Evolutionary conservation across 2,113 vertebrate species (phyloP), one percentile per base, ranked within the genome.

Genomic region (Hippocampus barbouri): DNA sequence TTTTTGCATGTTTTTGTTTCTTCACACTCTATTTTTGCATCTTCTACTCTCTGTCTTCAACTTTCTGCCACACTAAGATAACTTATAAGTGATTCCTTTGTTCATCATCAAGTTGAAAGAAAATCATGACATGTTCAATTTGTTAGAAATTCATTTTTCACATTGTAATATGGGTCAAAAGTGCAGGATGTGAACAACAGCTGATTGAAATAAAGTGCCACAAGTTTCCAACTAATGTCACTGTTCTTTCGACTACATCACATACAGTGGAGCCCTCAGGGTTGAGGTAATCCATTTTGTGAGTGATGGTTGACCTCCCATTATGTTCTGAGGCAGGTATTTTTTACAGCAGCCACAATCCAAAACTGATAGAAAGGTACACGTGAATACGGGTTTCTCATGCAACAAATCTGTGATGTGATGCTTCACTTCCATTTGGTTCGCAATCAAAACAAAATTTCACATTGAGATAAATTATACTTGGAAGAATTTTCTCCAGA

Each of bases 41-140:
- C 21, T 15, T 61, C 15, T 41, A 65, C 21, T 64, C 41, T 34
- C 4, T 66, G 21, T 40, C 27, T 43, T 53, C 6, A 43, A 63
- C 1, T 41, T 57, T 43, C 25, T 54, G 47, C n/a, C 40, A 67
- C 25, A 27, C 18, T 23, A 69, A 8, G 20, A 59, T 60, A 53
- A 54, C 21, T 64, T 25, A 38, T 68, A 6, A 25, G 14, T 59
- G 18, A 34, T 53, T 61, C 23, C 14, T 71, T 70, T 73, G 67
- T 65, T 65, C 15, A 65, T 23, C 61, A 20, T n/a, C 21, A 45
- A 23, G 12, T 41, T 12, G 14, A 23, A 23, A 20, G 40, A 23
- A 61, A 65, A 43, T 23, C 9, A 65, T 15, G n/a, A n/a, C 40
- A n/a, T 69, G 16, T 67, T 68, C 65, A 56, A 69, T 70, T 80